These are phyloP conservation scores for Electrona antarctica DNA, from an alignment of 2,113 vertebrate species.

Conservation along the genomic window DNA sequence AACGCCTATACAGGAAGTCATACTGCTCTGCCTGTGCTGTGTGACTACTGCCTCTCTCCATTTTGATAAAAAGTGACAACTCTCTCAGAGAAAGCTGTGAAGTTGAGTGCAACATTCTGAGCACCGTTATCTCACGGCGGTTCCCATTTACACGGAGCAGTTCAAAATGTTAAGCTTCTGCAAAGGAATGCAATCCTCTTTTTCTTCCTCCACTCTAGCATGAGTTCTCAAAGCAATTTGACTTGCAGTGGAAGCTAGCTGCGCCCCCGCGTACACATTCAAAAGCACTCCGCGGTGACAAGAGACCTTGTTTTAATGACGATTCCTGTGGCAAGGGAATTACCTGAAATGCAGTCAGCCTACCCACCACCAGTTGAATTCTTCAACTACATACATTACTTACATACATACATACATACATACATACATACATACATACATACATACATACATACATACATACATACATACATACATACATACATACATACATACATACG, in stretches of 20 bases:
- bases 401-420: no score
- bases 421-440: no score
- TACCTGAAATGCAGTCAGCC: neutral
- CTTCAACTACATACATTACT: no score
- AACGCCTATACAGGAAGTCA: no score
- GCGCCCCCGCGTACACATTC: constrained; percentile 6
- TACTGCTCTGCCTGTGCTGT: no score
- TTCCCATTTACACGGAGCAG: constrained; percentile 23
- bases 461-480: no score
- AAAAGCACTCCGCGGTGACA: constrained; percentile 1
- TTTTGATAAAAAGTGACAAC: neutral
- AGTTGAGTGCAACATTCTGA: neutral
- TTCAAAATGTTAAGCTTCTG: constrained; percentile 3
- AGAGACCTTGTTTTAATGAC: constrained; percentile 27
- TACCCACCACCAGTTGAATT: neutral
- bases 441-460: no score
- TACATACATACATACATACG: no score
- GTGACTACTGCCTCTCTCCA: no score
- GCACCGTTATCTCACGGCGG: neutral
- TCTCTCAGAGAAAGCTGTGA: neutral
- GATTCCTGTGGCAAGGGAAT: constrained; percentile 10
- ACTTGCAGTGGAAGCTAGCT: neutral
- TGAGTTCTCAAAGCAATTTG: constrained; percentile 31
- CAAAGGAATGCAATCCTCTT: neutral
- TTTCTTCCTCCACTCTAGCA: neutral